Evolutionary conservation across 1,140 invertebrate genomes (phyloP).

Genomic region (Sesamia nonagrioides): DNA sequence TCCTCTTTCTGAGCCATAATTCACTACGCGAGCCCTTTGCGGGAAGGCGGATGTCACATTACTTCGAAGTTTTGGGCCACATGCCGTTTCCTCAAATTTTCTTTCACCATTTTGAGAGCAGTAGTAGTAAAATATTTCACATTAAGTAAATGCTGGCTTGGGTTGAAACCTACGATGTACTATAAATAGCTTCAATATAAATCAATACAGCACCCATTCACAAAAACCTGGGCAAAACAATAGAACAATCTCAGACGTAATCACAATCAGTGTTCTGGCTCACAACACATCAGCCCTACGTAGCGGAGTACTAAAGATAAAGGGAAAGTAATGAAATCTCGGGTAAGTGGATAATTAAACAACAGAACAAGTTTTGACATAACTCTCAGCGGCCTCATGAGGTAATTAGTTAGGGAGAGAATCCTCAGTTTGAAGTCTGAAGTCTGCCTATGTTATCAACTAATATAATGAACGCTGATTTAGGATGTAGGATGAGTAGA

Average conservation of each 20-base stretch:
- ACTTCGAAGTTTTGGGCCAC: no score
- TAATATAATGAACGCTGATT: constrained; percentile 28
- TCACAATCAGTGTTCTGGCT: constrained; percentile 14
- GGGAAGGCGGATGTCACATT: no score
- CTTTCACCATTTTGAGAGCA: no score
- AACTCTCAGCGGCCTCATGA: constrained; percentile 46
- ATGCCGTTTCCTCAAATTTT: no score
- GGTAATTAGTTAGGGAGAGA: constrained; percentile 46
- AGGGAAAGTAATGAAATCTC: constrained; percentile 45
- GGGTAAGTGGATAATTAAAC: constrained; percentile 42
- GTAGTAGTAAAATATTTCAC: no score
- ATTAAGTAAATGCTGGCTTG: no score
- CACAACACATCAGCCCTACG: constrained; percentile 2
- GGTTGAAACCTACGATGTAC: not conserved
- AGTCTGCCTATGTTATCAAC: constrained; percentile 39
- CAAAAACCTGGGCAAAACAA: not conserved
- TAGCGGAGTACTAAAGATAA: constrained; percentile 40
- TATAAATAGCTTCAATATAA: not conserved
- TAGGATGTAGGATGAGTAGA: constrained; percentile 5
- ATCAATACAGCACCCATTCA: not conserved
- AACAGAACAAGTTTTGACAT: constrained; percentile 47
- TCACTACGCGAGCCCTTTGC: no score
- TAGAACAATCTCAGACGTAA: constrained; percentile 9
- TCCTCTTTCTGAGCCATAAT: no score
- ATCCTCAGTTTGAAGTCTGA: constrained; percentile 19